phyloP scores from a whole-genome alignment of 2,888 invertebrate species.

The Nymphalis polychloros region DNA sequence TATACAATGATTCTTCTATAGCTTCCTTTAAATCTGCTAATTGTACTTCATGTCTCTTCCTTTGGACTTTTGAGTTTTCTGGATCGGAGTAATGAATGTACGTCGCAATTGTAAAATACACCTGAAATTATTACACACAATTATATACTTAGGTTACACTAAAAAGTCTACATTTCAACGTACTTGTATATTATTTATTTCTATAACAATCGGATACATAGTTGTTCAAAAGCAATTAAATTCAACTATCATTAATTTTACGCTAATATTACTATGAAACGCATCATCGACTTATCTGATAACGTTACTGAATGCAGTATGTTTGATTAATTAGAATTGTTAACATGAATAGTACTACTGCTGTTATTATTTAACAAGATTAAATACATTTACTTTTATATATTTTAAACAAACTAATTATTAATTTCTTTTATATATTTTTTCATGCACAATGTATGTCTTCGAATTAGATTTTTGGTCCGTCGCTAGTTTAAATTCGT shows the following conservation, averaged over 20 bases:
- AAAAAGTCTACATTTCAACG: conserved; percentile 4
- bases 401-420: too few relatives aligned
- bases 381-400: too few relatives aligned
- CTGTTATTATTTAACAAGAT: too few relatives aligned
- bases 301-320: conserved; percentile 8
- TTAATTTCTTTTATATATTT: too few relatives aligned
- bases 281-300: conserved; percentile 13
- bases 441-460: too few relatives aligned
- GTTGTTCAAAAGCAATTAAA: conserved; percentile 9
- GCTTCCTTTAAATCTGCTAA: conserved; percentile 42
- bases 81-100: conserved; percentile 60
- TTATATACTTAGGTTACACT: conserved; percentile 2
- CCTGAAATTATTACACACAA: conserved; percentile 49
- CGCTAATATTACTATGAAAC: conserved; percentile 15
- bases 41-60: conserved; percentile 43
- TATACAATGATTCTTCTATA: conserved; percentile 35
- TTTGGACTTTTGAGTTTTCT: conserved; percentile 55
- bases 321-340: not conserved
- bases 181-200: conserved; percentile 29
- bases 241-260: conserved; percentile 21
- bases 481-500: not conserved
- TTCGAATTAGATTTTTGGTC: too few relatives aligned
- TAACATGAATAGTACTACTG: too few relatives aligned
- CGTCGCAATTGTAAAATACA: conserved; percentile 50
- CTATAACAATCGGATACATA: conserved; percentile 29